Conservation (phyloP, 2,888 invertebrate genomes). For the Amblyjoppa fuscipennis region DNA sequence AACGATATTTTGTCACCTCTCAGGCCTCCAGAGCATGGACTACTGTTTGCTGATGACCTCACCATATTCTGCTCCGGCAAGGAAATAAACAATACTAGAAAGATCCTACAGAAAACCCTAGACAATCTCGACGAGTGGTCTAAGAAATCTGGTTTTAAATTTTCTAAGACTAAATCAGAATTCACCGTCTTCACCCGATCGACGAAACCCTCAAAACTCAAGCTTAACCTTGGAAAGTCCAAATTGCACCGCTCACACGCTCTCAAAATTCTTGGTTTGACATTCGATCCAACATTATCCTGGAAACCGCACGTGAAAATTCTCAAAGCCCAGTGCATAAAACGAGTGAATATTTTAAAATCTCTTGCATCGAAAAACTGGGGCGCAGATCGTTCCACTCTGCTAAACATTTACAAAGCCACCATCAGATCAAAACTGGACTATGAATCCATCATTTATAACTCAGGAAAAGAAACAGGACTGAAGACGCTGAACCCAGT, state of each 20-base stretch:
- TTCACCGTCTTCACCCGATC: constrained; percentile 24
- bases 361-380: constrained; percentile 3
- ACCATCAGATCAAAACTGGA: constrained; percentile 8
- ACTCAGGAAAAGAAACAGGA: constrained; percentile 24
- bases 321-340: constrained; percentile 36
- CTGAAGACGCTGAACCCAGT: constrained; percentile 35
- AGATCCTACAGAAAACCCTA: no score
- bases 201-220: background rate
- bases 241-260: background rate
- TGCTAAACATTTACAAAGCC: background rate
- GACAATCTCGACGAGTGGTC: no score
- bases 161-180: constrained; percentile 37
- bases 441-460: constrained; percentile 30
- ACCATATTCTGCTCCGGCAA: no score
- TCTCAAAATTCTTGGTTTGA: constrained; percentile 58
- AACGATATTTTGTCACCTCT: no score
- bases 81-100: no score
- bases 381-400: background rate
- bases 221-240: background rate
- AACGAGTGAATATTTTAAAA: constrained; percentile 30
- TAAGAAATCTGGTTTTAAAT: background rate
- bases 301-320: constrained; percentile 54
- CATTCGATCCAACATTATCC: constrained; percentile 55
- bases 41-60: no score
- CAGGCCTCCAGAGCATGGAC: no score